Evolutionary conservation across 1,140 invertebrate genomes (phyloP).

Genomic region (Diachasma alloeum): DNA sequence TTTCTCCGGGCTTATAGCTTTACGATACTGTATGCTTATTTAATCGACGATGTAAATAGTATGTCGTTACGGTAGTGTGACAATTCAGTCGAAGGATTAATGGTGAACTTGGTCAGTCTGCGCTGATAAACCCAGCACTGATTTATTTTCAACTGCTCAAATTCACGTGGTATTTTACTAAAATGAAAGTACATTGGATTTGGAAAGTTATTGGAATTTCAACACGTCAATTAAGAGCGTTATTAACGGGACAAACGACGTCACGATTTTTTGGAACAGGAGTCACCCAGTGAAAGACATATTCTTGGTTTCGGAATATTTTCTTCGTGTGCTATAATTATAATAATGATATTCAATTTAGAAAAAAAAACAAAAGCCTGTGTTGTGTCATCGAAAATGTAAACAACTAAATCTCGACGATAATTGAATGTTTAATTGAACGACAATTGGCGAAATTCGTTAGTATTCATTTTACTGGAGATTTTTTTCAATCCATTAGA

Average conservation of each 20-base stretch:
- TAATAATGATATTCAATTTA: no score
- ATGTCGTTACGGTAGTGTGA: not conserved
- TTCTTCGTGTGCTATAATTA: no score
- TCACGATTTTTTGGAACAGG: not conserved
- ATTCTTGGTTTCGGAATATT: no score
- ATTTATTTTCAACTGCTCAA: not conserved
- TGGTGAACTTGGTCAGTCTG: not conserved
- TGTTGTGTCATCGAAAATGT: no score
- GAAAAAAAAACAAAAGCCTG: no score
- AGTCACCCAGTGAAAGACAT: not conserved
- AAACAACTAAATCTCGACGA: not conserved
- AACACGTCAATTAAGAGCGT: not conserved
- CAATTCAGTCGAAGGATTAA: not conserved
- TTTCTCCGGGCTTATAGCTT: not conserved
- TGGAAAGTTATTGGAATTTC: not conserved
- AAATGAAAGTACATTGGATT: conserved; percentile 3
- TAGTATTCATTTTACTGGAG: not conserved
- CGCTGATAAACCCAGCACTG: no score
- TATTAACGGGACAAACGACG: not conserved
- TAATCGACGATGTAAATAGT: not conserved
- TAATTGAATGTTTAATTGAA: not conserved
- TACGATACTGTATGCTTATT: not conserved
- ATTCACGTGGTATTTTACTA: not conserved
- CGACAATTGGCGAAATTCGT: no score
- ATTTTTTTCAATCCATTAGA: not conserved